Evolutionary conservation across 1,140 invertebrate genomes (phyloP).

Genomic region (Yoshiicerus persimilis): DNA sequence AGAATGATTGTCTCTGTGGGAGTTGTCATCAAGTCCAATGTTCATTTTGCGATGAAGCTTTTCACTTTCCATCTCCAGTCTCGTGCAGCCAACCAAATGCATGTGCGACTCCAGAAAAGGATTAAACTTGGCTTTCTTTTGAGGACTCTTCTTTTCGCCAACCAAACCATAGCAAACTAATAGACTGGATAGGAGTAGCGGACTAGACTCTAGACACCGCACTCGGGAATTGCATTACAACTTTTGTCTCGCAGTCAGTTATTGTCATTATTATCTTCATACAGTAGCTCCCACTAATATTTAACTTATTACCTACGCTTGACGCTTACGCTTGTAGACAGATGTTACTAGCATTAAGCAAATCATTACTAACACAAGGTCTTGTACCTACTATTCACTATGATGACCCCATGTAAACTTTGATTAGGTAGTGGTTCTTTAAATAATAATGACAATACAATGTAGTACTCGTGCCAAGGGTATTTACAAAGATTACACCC

Average conservation of each 20-base stretch:
- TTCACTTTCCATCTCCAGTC: background rate
- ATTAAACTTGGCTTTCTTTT: background rate
- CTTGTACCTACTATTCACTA: too few relatives aligned
- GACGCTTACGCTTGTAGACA: too few relatives aligned
- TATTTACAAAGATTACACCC: too few relatives aligned
- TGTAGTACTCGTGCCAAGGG: too few relatives aligned
- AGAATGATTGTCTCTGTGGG: background rate
- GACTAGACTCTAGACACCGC: background rate
- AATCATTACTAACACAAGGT: too few relatives aligned
- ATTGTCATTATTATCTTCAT: background rate
- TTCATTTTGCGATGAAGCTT: background rate
- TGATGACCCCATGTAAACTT: too few relatives aligned
- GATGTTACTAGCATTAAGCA: too few relatives aligned
- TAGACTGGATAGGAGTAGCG: too few relatives aligned
- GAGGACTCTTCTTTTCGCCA: background rate
- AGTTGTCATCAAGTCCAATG: background rate
- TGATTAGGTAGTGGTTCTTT: too few relatives aligned
- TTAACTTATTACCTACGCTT: background rate
- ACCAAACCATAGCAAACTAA: background rate
- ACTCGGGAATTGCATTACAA: background rate
- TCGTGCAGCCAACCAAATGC: background rate
- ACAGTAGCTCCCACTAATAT: background rate
- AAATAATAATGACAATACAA: too few relatives aligned
- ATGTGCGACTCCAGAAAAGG: background rate
- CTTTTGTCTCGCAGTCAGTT: background rate